A percentile compares a stretch with the other conserved stretches of the same genome.
Evolutionary conservation across 2,113 vertebrate genomes (phyloP).

Genomic region (Salminus brasiliensis): DNA sequence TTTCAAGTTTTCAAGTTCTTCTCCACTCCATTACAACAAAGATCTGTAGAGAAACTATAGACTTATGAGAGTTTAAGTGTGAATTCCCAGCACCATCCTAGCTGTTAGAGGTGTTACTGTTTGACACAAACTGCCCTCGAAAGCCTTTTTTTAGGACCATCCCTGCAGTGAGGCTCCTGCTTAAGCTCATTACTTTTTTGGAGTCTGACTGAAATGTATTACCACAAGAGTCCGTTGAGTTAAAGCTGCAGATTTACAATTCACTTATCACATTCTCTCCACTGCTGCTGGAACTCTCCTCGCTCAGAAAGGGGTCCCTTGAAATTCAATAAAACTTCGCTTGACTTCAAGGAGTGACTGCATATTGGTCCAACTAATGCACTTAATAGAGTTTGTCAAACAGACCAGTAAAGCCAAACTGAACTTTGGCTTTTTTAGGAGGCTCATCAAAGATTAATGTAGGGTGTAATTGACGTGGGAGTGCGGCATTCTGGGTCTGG

Average conservation of each 20-base stretch:
- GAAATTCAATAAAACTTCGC: constrained; percentile 59
- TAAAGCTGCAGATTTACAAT: constrained; percentile 66
- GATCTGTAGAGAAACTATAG: constrained; percentile 65
- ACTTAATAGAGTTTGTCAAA: constrained; percentile 63
- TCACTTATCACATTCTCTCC: constrained; percentile 64
- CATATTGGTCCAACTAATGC: constrained; percentile 44
- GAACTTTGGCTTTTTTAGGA: constrained; percentile 27
- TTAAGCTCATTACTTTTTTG: constrained; percentile 74
- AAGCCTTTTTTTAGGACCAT: constrained; percentile 22
- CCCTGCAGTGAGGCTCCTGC: constrained; percentile 19
- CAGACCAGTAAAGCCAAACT: constrained; percentile 41
- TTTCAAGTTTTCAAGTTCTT: constrained; percentile 49
- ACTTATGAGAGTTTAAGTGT: constrained; percentile 64
- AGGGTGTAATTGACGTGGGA: background rate
- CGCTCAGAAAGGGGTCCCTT: constrained; percentile 19
- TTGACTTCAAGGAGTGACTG: constrained; percentile 56
- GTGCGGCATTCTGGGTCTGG: background rate
- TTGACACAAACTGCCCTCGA: constrained; percentile 40
- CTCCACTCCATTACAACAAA: constrained; percentile 56
- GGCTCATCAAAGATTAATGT: constrained; percentile 25
- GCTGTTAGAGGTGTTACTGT: constrained; percentile 44
- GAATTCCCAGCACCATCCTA: constrained; percentile 62
- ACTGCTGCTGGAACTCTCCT: constrained; percentile 50
- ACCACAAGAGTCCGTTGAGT: constrained; percentile 60
- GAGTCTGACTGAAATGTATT: constrained; percentile 71